Evolutionary conservation across 2,797 vertebrate genomes (phyloP), one percentile per base, ranked within the genome.

Genomic region (Hapalemur alaotrensis): DNA sequence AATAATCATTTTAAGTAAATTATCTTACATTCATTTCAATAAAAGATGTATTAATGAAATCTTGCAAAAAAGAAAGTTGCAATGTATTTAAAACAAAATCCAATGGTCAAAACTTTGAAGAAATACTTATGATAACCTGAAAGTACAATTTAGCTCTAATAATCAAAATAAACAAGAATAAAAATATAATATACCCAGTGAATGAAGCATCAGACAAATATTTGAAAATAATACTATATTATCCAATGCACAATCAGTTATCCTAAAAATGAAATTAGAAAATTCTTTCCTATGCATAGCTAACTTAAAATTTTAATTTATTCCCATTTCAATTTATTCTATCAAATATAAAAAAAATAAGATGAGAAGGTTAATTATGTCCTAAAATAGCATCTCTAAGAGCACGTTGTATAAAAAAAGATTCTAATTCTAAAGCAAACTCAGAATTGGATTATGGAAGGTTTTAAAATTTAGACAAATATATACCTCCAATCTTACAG

Each of bases 81-180:
- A 57, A 75, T 41, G 5, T 65, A 78, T 92, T 95, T 79, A 85
- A 91, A 93, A 80, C 17, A 70, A 91, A 95, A 85, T 63, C 7
- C 20, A 85, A 90, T 35, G 69, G 7, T 63, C 2, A 95, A 69
- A 88, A 94, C 25, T 89, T 28, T 75, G n/a, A 89, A 82, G 46
- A 93, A 72, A 89, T 2, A 92, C 7, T 46, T 23, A 63, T n/a
- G 46, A 82, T 86, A 96, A 93, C 7, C 13, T 85, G 14, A 85
- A 94, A 87, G 50, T 65, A 76, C 17, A 93, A 91, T 52, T 95
- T 88, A 86, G 32, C 28, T 83, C 38, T 95, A 90, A 95, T 50
- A 69, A 63, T 63, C 25, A 93, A 90, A 97, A 92, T 80, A 95
- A 94, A 8, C 48, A 95, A 92, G 50, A 88, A 82, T 54, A 92